Evolutionary conservation across 2,797 vertebrate species (phyloP), one percentile per base, ranked within the genome.

Genomic region (Uromys caudimaculatus): DNA sequence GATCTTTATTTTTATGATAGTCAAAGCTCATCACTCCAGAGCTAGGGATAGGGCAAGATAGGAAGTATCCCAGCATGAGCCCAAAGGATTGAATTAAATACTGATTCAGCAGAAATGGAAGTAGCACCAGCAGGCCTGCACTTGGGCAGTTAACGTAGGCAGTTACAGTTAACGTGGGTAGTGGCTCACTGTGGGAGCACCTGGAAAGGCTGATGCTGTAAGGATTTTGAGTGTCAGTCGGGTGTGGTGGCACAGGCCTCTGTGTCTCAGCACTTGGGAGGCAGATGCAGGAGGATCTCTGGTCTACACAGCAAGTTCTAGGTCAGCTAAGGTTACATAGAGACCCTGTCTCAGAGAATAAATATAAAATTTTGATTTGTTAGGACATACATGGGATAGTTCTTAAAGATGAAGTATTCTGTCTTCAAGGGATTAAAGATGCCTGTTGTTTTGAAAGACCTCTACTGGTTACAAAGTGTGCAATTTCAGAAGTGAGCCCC

Each of bases 401-500:
- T 95, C 41, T 83, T 83, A 27, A 73, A 92, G 93, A 58, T 77
- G 54, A 27, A 24, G 12, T 78, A 23, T 35, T 47, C 29, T 35
- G 3, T 67, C 62, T 24, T 67, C 62, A 85, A 64, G 47, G 17
- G 21, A 89, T 14, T 79, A 64, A 81, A 62, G 50, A 78, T 75
- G 47, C 23, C 71, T 62, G 38, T 8, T 92, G 35, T 84, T 93
- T 85, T 76, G 44, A 93, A 81, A 82, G 64, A 69, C 27, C n/a
- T 78, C 69, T 93, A 1, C 82, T 35, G 7, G 47, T 17, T 50
- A 86, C 6, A 38, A 54, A n/a, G 81, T 56, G 4, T 0, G 89
- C 88, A 71, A 77, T 41, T 92, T 87, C 54, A 77, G n/a, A 94
- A n/a, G 12, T 47, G 24, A 94, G 62, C 54, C 27, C 82, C 73